Evolutionary conservation across 2,797 vertebrate genomes (phyloP), one percentile per base, ranked within the genome.

Genomic region (Ctenosaura bakeri): DNA sequence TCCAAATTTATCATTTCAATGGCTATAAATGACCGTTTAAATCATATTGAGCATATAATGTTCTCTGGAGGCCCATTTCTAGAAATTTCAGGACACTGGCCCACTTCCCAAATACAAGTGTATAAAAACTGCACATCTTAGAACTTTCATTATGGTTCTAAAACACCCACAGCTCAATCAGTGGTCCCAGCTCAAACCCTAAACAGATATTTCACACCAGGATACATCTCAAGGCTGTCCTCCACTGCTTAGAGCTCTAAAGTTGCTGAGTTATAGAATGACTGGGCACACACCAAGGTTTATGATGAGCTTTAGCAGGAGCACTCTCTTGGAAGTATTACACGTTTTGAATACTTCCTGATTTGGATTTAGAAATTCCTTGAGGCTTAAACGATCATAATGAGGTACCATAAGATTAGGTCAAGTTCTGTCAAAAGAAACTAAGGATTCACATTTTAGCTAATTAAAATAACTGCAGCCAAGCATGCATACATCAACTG

Each of bases 391-490:
- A 74, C 18, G 6, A n/a, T 82, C 56, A 86, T 81, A 56, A 81
- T 12, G 29, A 50, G 35, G 52, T 56, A 50, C 35, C 77, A 73
- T 50, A 50, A 38, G 83, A 80, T 69, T 74, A 59, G 54, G 69
- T 74, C 77, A 90, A 92, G 54, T 71, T 26, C 2, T 81, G 22
- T 64, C 66, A 82, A n/a, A 90, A 42, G 73, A 82, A 86, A 90
- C 22, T 76, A 74, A 83, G 73, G 54, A 76, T 90, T 74, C 66
- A 86, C 74, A 22, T 64, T 81, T 54, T 74, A 8, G 56, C 66
- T 74, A 86, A 90, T 50, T 86, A 82, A 90, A 86, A 86, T 46
- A 83, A 76, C 46, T 32, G 5, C 12, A 62, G 10, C 69, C 46
- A 22, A 86, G 35, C 54, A 76, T 32, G 24, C 59, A 74, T 82